These are phyloP conservation scores for Panagrolaimus sp. DNA, from an alignment of 1,140 invertebrate species.

Conservation along the genomic window DNA sequence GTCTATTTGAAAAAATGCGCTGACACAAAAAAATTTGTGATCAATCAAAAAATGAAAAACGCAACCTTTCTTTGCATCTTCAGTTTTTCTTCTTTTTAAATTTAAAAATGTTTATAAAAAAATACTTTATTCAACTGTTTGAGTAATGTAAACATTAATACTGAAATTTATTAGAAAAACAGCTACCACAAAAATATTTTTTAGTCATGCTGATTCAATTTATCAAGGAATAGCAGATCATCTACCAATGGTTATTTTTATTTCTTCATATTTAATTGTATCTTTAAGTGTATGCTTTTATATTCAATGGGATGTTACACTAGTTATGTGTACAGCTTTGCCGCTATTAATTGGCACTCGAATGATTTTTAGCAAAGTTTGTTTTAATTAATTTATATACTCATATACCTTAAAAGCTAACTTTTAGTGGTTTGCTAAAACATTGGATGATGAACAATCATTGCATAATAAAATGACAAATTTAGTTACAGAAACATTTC, in stretches of 20 bases:
- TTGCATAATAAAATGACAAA: slow-evolving; percentile 52
- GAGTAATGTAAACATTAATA: no score
- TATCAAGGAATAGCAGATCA: slow-evolving; percentile 57
- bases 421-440: slow-evolving; percentile 56
- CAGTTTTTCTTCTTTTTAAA: no score
- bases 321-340: slow-evolving; percentile 48
- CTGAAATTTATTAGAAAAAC: no score
- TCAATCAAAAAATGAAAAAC: no score
- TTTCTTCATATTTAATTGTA: slow-evolving; percentile 36
- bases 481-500: slow-evolving; percentile 53
- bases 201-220: slow-evolving; percentile 51
- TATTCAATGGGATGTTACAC: slow-evolving; percentile 56
- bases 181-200: no score
- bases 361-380: slow-evolving; percentile 54
- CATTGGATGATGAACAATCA: slow-evolving; percentile 45
- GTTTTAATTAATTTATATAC: not conserved
- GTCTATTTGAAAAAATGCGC: no score
- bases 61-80: no score
- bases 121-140: no score
- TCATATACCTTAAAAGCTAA: not conserved
- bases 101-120: no score
- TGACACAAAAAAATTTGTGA: no score
- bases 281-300: slow-evolving; percentile 50
- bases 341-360: slow-evolving; percentile 47
- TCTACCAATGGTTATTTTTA: slow-evolving; percentile 53